Evolutionary conservation across 2,113 vertebrate genomes (phyloP).

Genomic region (Pluvialis apricaria): DNA sequence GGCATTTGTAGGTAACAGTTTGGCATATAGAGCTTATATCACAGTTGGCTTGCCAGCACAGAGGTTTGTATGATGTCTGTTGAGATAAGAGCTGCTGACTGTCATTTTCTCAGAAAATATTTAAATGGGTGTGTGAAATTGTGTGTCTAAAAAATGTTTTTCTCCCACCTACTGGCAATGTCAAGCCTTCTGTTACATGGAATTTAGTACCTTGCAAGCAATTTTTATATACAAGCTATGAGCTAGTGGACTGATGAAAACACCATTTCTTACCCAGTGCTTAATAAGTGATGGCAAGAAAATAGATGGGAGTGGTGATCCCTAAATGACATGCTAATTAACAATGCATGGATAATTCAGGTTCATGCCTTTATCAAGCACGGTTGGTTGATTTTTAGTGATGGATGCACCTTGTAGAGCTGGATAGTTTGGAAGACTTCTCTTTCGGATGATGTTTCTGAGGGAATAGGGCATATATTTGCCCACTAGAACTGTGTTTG

Average conservation of each 20-base stretch:
- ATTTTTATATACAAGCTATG: background rate
- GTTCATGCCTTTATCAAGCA: background rate
- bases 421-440: background rate
- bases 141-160: background rate
- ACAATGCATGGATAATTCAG: background rate
- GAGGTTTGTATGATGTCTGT: conserved; percentile 20
- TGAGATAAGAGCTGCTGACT: conserved; percentile 39
- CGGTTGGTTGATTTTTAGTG: background rate
- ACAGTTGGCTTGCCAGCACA: background rate
- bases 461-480: background rate
- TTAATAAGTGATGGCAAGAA: background rate
- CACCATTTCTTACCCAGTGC: background rate
- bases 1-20: background rate
- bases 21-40: background rate
- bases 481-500: background rate
- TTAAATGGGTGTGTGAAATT: conserved; percentile 36
- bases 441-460: background rate
- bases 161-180: background rate
- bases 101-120: conserved; percentile 42
- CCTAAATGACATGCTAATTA: background rate
- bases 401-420: background rate
- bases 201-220: background rate
- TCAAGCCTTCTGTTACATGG: background rate
- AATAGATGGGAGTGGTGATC: background rate
- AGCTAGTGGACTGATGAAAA: background rate